These are phyloP conservation scores for Drosophila littoralis DNA, from an alignment of 1,140 invertebrate species.

Conservation along the genomic window DNA sequence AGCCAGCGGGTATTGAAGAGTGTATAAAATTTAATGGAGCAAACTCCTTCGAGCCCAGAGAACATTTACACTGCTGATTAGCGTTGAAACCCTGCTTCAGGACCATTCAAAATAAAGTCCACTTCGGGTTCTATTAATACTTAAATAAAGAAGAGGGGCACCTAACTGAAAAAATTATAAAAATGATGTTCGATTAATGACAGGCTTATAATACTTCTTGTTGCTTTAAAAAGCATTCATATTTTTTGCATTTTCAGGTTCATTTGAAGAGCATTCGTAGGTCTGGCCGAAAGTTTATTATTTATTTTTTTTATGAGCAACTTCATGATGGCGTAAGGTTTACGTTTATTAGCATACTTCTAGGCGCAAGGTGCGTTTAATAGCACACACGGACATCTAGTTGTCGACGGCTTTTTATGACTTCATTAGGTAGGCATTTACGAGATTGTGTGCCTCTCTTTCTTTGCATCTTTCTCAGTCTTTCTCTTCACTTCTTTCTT, in stretches of 20 bases:
- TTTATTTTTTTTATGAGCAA: conserved; percentile 70
- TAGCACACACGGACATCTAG: conserved; percentile 63
- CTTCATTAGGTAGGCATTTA: conserved; percentile 76
- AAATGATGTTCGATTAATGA: conserved; percentile 4
- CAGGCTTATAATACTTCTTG: not conserved
- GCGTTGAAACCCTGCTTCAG: not conserved
- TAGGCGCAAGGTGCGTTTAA: conserved; percentile 73
- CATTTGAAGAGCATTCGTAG: conserved; percentile 5
- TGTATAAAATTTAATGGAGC: conserved; percentile 48
- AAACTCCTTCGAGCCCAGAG: conserved; percentile 16
- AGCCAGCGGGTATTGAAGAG: conserved; percentile 20
- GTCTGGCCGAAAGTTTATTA: conserved; percentile 12
- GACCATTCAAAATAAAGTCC: conserved; percentile 34
- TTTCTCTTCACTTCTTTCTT: conserved; percentile 4
- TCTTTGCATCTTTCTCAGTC: not conserved
- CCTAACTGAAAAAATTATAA: conserved; percentile 14
- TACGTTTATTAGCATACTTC: conserved; percentile 81
- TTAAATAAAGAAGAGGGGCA: conserved; percentile 3
- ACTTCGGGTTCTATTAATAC: conserved; percentile 29
- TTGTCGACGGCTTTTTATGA: conserved; percentile 72
- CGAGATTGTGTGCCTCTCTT: conserved; percentile 54
- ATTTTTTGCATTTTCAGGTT: not conserved
- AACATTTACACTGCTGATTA: conserved; percentile 38
- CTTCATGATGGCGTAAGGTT: conserved; percentile 68
- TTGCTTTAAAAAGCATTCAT: not conserved